Base-by-base conservation (phyloP, 2,113 vertebrate species). In the Bubo scandiacus region DNA sequence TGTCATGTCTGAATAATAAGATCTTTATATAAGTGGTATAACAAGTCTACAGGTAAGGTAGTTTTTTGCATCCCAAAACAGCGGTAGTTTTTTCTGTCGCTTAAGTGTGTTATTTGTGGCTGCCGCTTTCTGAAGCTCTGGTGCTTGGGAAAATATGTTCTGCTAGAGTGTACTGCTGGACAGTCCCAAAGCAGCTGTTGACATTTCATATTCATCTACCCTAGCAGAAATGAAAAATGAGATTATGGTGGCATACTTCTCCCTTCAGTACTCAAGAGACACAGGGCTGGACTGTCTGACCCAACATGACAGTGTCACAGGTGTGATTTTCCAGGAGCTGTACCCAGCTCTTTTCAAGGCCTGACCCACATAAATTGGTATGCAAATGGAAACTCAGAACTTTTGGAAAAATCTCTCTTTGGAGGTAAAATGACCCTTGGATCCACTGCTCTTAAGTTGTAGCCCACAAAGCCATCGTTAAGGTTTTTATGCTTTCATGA, bases 221-320 rank as follows among this genome's bases (percentile, higher is more conserved):
- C 5, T 66, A 83, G 54, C 82, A 81, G 55, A 90, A 94, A 68
- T 92, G 82, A 95, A 91, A 94, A 95, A 92, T 81, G 58, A 93
- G 75, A 73, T 88, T 81, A 20, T 88, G 75, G 40, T 3, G 8
- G 27, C 42, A n/a, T 81, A 58, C 58, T 93, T 91, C 89, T 55
- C 78, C n/a, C 13, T 30, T 82, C 49, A 43, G 40, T 59, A 81
- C 62, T 72, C 71, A 36, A 36, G 94, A 74, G 74, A 68, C 34
- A 12, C 0, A 4, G 29, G 52, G 47, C 57, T 92, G 68, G 66
- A 68, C 71, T 68, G 22, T 9, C n/a, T 92, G 88, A 90, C 82
- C 58, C 36, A 49, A 34, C 30, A 15, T 43, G 74, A 43, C 49
- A 13, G 11, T 45, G 42, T 91, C 58, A 63, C 45, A 34, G 51